These are phyloP conservation scores for Marmota monax DNA, from an alignment of 2,113 vertebrate genomes.

Conservation along the genomic window DNA sequence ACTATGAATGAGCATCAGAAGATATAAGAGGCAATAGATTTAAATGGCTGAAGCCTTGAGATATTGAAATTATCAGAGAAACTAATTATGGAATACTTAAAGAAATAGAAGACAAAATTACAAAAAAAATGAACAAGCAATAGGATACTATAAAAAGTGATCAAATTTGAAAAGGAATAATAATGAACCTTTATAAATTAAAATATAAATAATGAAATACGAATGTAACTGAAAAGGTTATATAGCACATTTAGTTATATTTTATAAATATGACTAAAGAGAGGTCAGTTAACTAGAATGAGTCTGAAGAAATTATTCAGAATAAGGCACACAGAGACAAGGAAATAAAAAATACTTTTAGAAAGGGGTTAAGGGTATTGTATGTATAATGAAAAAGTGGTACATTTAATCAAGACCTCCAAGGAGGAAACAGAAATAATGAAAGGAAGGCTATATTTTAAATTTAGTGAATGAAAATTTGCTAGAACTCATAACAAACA, in stretches of 20 bases:
- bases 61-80: not conserved
- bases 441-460: not conserved
- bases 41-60: not conserved
- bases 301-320: not conserved
- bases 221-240: not conserved
- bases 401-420: not conserved
- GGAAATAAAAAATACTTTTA: not conserved
- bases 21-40: not conserved
- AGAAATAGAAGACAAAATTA: not conserved
- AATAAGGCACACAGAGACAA: not conserved
- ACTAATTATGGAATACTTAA: not conserved
- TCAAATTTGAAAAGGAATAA: not conserved
- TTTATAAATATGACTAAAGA: not conserved
- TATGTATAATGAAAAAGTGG: not conserved
- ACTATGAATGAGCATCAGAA: not conserved
- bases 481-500: not conserved
- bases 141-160: not conserved
- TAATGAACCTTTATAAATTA: no score
- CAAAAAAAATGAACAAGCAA: not conserved
- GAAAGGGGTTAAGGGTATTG: not conserved
- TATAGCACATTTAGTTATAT: not conserved
- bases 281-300: not conserved
- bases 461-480: not conserved
- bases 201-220: not conserved
- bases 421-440: not conserved